Conservation (phyloP, 1,140 invertebrate genomes). For the Orchesella cincta region DNA sequence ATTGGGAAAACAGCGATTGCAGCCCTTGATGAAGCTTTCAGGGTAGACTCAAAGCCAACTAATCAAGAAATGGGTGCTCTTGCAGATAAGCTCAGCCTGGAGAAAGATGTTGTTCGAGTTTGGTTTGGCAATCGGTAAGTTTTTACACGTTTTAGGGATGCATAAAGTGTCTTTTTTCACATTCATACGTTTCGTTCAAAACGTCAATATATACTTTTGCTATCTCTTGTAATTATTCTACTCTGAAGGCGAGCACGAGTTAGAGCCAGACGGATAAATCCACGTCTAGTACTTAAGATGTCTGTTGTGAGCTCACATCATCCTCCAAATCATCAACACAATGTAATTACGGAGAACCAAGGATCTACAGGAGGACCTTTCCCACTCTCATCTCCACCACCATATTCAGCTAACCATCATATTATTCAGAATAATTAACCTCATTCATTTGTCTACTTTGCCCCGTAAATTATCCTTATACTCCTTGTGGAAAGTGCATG, state of each 20-base stretch:
- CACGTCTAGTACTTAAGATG: constrained; percentile 73
- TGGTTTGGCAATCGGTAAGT: constrained; percentile 91
- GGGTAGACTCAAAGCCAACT: constrained; percentile 94
- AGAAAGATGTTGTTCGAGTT: constrained; percentile 94
- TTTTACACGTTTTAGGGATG: constrained; percentile 17
- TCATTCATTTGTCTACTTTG: no score
- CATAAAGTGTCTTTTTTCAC: no score
- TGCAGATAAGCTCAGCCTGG: constrained; percentile 89
- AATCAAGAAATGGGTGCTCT: constrained; percentile 92
- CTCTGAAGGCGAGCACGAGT: constrained; percentile 65
- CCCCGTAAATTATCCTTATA: no score
- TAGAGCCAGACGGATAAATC: constrained; percentile 83
- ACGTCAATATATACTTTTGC: constrained; percentile 47
- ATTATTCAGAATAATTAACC: constrained; percentile 43
- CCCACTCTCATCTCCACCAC: constrained; percentile 42
- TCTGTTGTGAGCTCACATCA: constrained; percentile 60
- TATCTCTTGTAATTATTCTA: constrained; percentile 48
- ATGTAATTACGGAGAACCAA: constrained; percentile 50
- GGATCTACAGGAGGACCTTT: constrained; percentile 41
- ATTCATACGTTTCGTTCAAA: no score
- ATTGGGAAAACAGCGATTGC: constrained; percentile 92
- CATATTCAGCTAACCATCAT: constrained; percentile 29
- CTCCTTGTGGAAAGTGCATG: no score
- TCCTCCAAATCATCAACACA: constrained; percentile 35
- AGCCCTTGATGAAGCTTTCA: constrained; percentile 89